Evolutionary conservation across 2,888 invertebrate genomes (phyloP), one percentile per base, ranked within the genome.

Genomic region (Eutolmus rufibarbis): DNA sequence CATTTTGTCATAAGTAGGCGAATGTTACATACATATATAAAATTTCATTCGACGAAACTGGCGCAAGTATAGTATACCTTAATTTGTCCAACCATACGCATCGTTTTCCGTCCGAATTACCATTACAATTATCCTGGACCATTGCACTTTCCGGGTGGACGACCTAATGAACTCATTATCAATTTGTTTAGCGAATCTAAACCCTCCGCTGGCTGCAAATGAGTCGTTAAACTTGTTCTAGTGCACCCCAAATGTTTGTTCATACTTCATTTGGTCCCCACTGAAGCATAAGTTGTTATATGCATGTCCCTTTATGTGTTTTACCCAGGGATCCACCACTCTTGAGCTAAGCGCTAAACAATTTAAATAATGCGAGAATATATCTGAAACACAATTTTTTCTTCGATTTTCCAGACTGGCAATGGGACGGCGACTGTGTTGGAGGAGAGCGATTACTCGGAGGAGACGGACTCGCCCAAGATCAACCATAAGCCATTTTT

Each of bases 401-500:
- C 56, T 23, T 74, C 56, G 12, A 88, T 85, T 81, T 89, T 89
- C 9, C 76, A 91, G 91, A 89, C 91, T 88, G 91, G 91, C 16
- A 91, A 91, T 89, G 91, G 91, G 14, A 90, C 90, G 88, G 89
- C 89, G 57, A 93, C 93, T 85, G 93, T 93, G 28, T 93, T 94
- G 90, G 94, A 94, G 88, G 94, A 94, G 89, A 93, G 95, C 90
- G 96, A 96, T 90, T 95, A 95, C 90, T 95, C 96, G 0, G 97
- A 97, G 90, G 97, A 97, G 89, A 95, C 95, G 5, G 95, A 96
- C 85, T 96, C 97, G 0, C 96, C 97, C 0, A 97, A 96, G 93
- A 94, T 96, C 85, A 95, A 95, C 89, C 96, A 96, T 90, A 97
- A 97, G 91, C 96, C 97, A 2, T 97, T 98, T 92, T 96, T 97